Evolutionary conservation across 2,888 invertebrate species (phyloP).

Genomic region (Melanargia galathea): DNA sequence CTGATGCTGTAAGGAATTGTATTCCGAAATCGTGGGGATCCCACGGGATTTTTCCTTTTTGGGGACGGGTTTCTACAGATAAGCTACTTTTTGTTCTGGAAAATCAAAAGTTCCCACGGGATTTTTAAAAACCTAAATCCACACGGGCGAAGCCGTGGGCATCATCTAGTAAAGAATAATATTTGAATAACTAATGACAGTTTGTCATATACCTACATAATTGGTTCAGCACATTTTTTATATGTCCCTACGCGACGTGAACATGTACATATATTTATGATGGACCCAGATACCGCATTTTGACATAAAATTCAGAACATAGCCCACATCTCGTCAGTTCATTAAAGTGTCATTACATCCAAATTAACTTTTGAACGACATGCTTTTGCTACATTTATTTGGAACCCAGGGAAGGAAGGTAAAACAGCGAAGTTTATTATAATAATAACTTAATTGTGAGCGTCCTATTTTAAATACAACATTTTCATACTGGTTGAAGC

Average conservation of each 20-base stretch:
- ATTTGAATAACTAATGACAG: too few relatives aligned
- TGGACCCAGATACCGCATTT: neutral
- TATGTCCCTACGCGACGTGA: neutral
- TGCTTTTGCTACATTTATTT: slow-evolving; percentile 70
- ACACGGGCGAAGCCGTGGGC: too few relatives aligned
- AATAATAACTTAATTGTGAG: slow-evolving; percentile 59
- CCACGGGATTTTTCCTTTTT: too few relatives aligned
- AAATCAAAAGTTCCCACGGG: too few relatives aligned
- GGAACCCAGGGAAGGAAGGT: slow-evolving; percentile 81
- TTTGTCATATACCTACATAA: too few relatives aligned
- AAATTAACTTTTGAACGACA: slow-evolving; percentile 27
- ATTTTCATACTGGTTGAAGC: slow-evolving; percentile 53
- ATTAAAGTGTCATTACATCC: neutral
- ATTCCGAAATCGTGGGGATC: too few relatives aligned
- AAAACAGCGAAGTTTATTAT: slow-evolving; percentile 61
- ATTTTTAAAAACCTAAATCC: too few relatives aligned
- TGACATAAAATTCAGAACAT: neutral
- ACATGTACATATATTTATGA: neutral
- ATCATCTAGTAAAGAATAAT: too few relatives aligned
- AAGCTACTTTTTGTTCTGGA: too few relatives aligned
- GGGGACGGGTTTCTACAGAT: too few relatives aligned
- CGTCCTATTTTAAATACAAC: slow-evolving; percentile 55
- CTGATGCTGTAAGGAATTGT: too few relatives aligned
- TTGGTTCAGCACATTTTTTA: too few relatives aligned
- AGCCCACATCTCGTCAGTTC: neutral